These are phyloP conservation scores for Meliscaeva auricollis DNA, from an alignment of 2,888 invertebrate genomes.

Conservation along the genomic window DNA sequence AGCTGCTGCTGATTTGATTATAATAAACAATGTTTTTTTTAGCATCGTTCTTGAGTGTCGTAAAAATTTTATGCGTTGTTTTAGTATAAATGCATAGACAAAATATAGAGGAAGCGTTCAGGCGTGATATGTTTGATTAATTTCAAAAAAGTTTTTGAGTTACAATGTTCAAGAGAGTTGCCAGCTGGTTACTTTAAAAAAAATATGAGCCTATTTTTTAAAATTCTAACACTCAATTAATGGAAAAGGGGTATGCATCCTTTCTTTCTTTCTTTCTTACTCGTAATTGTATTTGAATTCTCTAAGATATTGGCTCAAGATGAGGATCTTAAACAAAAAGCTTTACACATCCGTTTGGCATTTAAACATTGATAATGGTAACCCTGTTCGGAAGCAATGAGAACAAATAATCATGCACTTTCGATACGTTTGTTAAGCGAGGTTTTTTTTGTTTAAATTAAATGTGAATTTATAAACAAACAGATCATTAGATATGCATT, in stretches of 20 bases:
- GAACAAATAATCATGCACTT: too few relatives aligned
- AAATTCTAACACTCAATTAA: too few relatives aligned
- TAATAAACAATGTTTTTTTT: slow-evolving; percentile 24
- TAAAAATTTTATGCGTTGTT: slow-evolving; percentile 21
- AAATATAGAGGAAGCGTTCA: slow-evolving; percentile 43
- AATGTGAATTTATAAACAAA: slow-evolving; percentile 23
- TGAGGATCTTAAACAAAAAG: too few relatives aligned
- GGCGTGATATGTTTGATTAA: slow-evolving; percentile 67
- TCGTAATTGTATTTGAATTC: too few relatives aligned
- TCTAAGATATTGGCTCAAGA: too few relatives aligned
- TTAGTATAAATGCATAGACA: slow-evolving; percentile 15
- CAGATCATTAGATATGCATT: slow-evolving; percentile 49
- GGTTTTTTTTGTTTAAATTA: slow-evolving; percentile 26
- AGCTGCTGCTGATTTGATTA: slow-evolving; percentile 61
- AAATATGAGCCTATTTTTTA: too few relatives aligned
- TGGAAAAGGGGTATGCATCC: too few relatives aligned
- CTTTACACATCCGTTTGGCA: too few relatives aligned
- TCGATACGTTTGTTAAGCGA: slow-evolving; percentile 23
- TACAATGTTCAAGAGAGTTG: background rate
- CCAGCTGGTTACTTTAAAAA: background rate
- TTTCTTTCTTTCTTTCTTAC: too few relatives aligned
- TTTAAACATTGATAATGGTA: too few relatives aligned
- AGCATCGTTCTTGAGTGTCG: slow-evolving; percentile 1
- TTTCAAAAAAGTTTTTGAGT: slow-evolving; percentile 42
- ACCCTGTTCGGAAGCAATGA: slow-evolving; percentile 1